Evolutionary conservation across 37 sponge, comb jelly and placozoan genomes (phyloP), one percentile per base, ranked within the genome.

Genomic region (Axinella damicornis): DNA sequence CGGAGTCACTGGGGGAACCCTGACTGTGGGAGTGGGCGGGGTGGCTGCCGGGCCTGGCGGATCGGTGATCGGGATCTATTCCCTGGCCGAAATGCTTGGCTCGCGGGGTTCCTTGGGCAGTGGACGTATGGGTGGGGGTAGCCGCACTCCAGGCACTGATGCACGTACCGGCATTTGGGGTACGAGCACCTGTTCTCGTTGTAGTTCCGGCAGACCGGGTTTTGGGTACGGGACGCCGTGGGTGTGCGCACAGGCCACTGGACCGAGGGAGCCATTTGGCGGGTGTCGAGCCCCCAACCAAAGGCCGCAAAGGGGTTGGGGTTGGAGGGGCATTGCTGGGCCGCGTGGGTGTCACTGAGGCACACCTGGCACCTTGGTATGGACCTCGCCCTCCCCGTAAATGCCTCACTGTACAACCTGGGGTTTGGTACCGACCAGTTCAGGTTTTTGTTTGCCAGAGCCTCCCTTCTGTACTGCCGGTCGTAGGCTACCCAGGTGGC

Each of bases 151-250:
- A 19, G 24, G 58, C 78, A 77, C n/a, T 28, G 46, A 25, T 73
- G 74, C 30, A 20, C 19, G 74, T 73, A 73, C 28, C 57, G 74
- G 74, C 74, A 73, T 6, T 53, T 36, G 53, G 5, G n/a, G 39
- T 41, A 53, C 53, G 28, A 41, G 74, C 74, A 73, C 53, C 53
- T 46, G 74, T 40, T 40, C 53, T 73, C 74, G 74, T 73, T 73
- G 28, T 73, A 73, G n/a, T 40, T 40, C 22, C 74, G 35, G 53
- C 74, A 73, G 74, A 53, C 39, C 53, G n/a, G n/a, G n/a, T n/a
- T n/a, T n/a, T n/a, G n/a, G n/a, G n/a, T n/a, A n/a, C n/a, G n/a
- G n/a, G n/a, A n/a, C n/a, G n/a, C n/a, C n/a, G n/a, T n/a, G n/a
- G n/a, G n/a, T n/a, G n/a, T n/a, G n/a, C n/a, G n/a, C n/a, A n/a